These are phyloP conservation scores for Tinea semifulvella DNA, from an alignment of 2,888 invertebrate genomes.

Conservation along the genomic window DNA sequence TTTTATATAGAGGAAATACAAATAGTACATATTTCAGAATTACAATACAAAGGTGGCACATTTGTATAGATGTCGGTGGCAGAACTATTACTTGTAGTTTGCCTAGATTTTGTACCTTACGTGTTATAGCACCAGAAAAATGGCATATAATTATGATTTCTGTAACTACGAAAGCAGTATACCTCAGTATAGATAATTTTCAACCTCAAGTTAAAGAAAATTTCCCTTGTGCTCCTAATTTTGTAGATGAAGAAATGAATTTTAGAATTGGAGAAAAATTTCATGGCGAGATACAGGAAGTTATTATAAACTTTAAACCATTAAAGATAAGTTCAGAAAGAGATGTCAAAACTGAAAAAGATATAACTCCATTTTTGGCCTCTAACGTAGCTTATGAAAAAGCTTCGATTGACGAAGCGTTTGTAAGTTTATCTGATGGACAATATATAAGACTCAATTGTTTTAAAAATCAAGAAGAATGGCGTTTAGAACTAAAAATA, in stretches of 20 bases:
- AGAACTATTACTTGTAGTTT: constrained; percentile 34
- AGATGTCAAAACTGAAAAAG: constrained; percentile 22
- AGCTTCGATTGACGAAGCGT: constrained; percentile 44
- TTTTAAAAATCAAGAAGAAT: constrained; percentile 38
- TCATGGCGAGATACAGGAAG: constrained; percentile 53
- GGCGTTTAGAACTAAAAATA: constrained; percentile 45
- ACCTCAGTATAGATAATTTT: constrained; percentile 47
- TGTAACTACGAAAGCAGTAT: constrained; percentile 40
- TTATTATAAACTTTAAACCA: constrained; percentile 53
- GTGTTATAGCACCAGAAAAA: constrained; percentile 36
- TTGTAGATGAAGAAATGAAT: constrained; percentile 40
- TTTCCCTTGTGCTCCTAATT: constrained; percentile 48
- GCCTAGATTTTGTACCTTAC: constrained; percentile 39
- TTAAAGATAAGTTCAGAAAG: constrained; percentile 33
- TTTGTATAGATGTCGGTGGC: constrained; percentile 49
- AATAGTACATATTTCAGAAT: constrained; percentile 37
- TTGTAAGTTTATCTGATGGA: constrained; percentile 34
- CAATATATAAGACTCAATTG: constrained; percentile 50
- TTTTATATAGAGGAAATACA: constrained; percentile 41
- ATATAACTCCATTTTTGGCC: constrained; percentile 34
- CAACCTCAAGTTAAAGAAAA: constrained; percentile 28
- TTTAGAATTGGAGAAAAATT: constrained; percentile 50
- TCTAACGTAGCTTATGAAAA: constrained; percentile 50
- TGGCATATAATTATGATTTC: constrained; percentile 53
- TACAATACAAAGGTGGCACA: constrained; percentile 50